Evolutionary conservation across 2,113 vertebrate genomes (phyloP).

Genomic region (Todiramphus chloris): DNA sequence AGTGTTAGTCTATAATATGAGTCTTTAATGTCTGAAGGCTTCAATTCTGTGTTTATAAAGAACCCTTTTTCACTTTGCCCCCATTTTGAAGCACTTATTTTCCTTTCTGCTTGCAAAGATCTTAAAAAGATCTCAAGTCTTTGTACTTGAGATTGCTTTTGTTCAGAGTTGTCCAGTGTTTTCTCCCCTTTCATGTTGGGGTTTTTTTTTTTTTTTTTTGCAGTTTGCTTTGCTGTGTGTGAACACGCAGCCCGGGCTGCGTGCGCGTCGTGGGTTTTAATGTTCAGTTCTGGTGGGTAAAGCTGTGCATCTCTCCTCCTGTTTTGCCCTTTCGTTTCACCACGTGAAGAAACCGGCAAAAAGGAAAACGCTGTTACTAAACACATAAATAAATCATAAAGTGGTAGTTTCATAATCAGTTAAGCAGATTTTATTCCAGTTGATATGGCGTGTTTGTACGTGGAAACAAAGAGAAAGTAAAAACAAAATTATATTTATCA

Average conservation of each 20-base stretch:
- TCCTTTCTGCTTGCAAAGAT: conserved; percentile 39
- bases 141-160: conserved; percentile 54
- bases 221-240: conserved; percentile 23
- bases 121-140: conserved; percentile 41
- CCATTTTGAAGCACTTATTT: conserved; percentile 35
- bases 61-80: conserved; percentile 12
- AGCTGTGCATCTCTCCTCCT: conserved; percentile 19
- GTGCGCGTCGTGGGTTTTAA: background rate
- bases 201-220: background rate
- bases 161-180: conserved; percentile 40
- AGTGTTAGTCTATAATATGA: background rate
- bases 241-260: background rate
- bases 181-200: conserved; percentile 18
- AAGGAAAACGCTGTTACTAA: conserved; percentile 28
- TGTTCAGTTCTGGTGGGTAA: conserved; percentile 14
- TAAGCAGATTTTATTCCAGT: conserved; percentile 24
- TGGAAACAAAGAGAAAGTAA: conserved; percentile 23
- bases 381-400: conserved; percentile 20
- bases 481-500: conserved; percentile 62
- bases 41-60: background rate
- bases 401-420: conserved; percentile 21
- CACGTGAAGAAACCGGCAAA: background rate
- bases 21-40: conserved; percentile 14
- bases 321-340: background rate
- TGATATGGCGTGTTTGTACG: background rate